A percentile compares a stretch with the other conserved stretches of the same genome.
Conservation (phyloP, 53 echinoderm and acorn worm species). For the Mesocentrotus franciscanus region DNA sequence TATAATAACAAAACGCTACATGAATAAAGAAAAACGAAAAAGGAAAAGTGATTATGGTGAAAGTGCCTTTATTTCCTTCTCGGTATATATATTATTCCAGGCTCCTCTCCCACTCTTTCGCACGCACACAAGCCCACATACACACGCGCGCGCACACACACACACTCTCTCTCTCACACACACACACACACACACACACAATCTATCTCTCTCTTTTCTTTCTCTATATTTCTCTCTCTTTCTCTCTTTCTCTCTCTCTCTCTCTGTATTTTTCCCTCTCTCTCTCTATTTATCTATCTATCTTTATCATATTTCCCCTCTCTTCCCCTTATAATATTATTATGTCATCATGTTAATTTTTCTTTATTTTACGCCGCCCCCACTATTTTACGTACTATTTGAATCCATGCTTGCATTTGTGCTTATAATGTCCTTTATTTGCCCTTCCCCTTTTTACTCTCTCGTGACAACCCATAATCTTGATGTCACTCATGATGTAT, state of each 20-base stretch:
- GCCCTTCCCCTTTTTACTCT: not conserved
- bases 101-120: too few species aligned
- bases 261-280: not conserved
- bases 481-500: conserved; percentile 38
- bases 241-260: not conserved
- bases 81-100: too few species aligned
- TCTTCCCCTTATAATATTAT: not conserved
- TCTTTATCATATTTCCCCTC: not conserved
- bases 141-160: too few species aligned
- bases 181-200: not conserved
- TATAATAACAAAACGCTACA: too few species aligned
- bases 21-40: too few species aligned
- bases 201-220: not conserved
- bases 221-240: not conserved
- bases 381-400: not conserved
- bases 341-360: not conserved
- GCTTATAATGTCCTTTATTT: not conserved
- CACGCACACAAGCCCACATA: too few species aligned
- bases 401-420: not conserved
- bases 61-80: too few species aligned
- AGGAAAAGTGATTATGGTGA: too few species aligned
- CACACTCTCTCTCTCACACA: too few species aligned
- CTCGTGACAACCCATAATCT: conserved; percentile 20
- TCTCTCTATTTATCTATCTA: not conserved
- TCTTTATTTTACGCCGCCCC: not conserved